Evolutionary conservation across 2,797 vertebrate species (phyloP), one percentile per base, ranked within the genome.

Genomic region (Microctenopoma steveboyesi): DNA sequence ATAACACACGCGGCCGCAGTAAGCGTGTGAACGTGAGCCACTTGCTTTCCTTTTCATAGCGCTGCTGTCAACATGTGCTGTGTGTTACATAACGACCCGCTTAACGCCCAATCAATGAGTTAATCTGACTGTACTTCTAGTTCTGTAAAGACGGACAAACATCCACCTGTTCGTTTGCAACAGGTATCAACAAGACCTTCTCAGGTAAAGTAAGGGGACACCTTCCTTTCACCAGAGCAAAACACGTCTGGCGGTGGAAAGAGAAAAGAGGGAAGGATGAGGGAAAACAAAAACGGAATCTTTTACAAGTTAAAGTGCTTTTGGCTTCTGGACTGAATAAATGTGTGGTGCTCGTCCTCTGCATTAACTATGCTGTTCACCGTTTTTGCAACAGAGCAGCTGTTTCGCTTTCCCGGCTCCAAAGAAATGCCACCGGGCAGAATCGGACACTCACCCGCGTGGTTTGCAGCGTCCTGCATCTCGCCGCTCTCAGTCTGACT

Each of bases 391-490:
- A 22, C 22, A 22, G 22, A 22, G 22, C 22, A 33, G 37, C 12
- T 12, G 12, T 12, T 39, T 39, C 12, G 3, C 9, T 33, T 33
- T 33, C 4, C 10, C 3, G 2, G 9, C 37, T 10, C 10, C 11
- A 37, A 37, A 37, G 37, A 37, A 42, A 42, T 14, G 40, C 14
- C 13, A 13, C 11, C 4, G 12, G 4, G 40, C 40, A 13, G 11
- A 13, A 42, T 14, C 2, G 22, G 30, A 15, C 7, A 60, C 84
- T 78, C 66, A 91, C 89, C 83, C 2, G 46, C 47, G 42, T 69
- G 74, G 13, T 54, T 57, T 1, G 47, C 5, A 4, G 39, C 0
- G 4, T 50, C 55, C 52, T 18, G 74, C 0, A 35, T 46, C 40
- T 51, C 76, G 0, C 55, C 69, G 5, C 61, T 30, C 60, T 45